phyloP scores from a whole-genome alignment of 2,888 invertebrate species.

The Scaptomyza caliginosa region DNA sequence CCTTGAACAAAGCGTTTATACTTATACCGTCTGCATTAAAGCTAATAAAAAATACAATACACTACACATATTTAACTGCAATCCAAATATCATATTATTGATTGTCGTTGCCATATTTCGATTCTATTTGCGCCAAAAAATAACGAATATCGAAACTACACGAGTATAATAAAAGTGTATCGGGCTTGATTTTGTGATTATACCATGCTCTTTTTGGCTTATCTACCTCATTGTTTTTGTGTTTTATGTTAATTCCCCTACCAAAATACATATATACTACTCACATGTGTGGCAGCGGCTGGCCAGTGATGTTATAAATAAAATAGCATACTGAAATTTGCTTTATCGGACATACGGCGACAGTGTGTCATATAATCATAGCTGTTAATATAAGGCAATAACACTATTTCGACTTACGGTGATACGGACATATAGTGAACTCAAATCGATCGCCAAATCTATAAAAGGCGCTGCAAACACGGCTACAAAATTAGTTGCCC shows the following conservation, averaged over 20 bases:
- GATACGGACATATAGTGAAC: slow-evolving; percentile 33
- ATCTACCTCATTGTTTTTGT: slow-evolving; percentile 53
- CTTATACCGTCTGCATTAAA: neutral
- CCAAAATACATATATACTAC: neutral
- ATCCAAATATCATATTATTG: slow-evolving; percentile 25
- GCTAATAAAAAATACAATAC: slow-evolving; percentile 9
- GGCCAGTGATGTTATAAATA: slow-evolving; percentile 59
- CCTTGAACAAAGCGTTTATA: neutral
- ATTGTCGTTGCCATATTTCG: slow-evolving; percentile 40
- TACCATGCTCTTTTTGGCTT: slow-evolving; percentile 35
- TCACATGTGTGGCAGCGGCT: neutral
- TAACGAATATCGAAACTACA: slow-evolving; percentile 33
- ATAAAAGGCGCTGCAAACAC: slow-evolving; percentile 67
- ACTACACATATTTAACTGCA: neutral
- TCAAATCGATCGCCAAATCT: slow-evolving; percentile 56
- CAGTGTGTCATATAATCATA: slow-evolving; percentile 59
- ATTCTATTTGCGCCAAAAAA: slow-evolving; percentile 7
- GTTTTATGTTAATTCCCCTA: slow-evolving; percentile 52
- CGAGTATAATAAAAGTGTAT: slow-evolving; percentile 26
- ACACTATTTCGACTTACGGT: slow-evolving; percentile 20
- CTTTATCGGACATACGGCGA: slow-evolving; percentile 68
- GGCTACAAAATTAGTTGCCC: slow-evolving; percentile 70
- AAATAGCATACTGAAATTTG: slow-evolving; percentile 34
- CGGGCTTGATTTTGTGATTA: slow-evolving; percentile 36
- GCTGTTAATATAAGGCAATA: slow-evolving; percentile 66